Conservation (phyloP, 2,113 vertebrate genomes). For the Tylochromis polylepis region DNA sequence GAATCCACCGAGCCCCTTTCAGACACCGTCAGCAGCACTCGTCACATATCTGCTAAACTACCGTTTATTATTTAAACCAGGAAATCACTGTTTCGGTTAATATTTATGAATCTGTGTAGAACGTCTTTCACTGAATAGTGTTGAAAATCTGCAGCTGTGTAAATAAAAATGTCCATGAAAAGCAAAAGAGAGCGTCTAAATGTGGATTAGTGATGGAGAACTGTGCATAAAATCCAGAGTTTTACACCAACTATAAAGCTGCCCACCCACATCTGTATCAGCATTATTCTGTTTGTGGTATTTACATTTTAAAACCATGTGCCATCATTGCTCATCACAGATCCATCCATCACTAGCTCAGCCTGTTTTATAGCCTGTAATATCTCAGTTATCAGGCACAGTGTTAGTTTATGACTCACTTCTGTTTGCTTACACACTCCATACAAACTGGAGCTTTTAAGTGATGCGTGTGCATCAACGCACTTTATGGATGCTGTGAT, state of each 20-base stretch:
- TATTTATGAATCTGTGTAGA: background rate
- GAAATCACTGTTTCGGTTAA: background rate
- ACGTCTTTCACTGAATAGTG: background rate
- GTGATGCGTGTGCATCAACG: background rate
- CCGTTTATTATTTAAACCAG: rapidly evolving
- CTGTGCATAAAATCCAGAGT: background rate
- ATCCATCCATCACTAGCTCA: background rate
- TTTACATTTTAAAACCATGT: rapidly evolving
- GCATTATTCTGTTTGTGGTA: too few relatives aligned
- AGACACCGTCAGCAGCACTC: constrained; percentile 11
- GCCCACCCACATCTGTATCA: background rate
- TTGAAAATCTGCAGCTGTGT: background rate
- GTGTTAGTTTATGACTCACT: background rate
- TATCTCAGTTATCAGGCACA: background rate
- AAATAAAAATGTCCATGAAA: background rate
- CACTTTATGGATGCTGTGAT: background rate
- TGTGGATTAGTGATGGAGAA: background rate
- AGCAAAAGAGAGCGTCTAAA: background rate
- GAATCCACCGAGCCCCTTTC: constrained; percentile 30
- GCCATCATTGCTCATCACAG: background rate
- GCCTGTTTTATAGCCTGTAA: background rate
- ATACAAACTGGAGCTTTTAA: background rate
- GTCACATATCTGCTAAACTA: background rate
- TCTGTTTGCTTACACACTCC: background rate
- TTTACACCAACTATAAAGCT: background rate